Percentiles rank a stretch among this genome's conserved stretches.
Conservation (phyloP, 2,888 invertebrate species). For the Nowickia ferox region DNA sequence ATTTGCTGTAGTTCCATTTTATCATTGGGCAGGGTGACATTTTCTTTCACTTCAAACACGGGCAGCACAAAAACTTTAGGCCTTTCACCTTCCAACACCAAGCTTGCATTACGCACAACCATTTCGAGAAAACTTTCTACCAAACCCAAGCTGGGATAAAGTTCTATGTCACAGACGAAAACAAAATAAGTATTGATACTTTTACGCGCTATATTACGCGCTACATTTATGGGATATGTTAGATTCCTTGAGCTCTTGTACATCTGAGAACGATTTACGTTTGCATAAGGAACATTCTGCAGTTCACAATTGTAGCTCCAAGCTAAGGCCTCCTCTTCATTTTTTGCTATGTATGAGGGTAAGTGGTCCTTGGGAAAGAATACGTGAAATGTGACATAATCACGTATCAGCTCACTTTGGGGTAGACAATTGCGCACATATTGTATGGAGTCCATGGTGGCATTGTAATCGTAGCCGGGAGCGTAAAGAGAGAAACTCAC, state of each 20-base stretch:
- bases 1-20: slow-evolving; percentile 76
- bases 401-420: slow-evolving; percentile 84
- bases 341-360: slow-evolving; percentile 82
- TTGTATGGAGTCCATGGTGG: slow-evolving; percentile 85
- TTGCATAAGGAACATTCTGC: slow-evolving; percentile 74
- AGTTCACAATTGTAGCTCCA: slow-evolving; percentile 74
- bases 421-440: slow-evolving; percentile 85
- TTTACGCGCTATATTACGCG: slow-evolving; percentile 92
- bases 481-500: slow-evolving; percentile 87
- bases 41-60: slow-evolving; percentile 76
- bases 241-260: slow-evolving; percentile 87
- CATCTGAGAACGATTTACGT: slow-evolving; percentile 83
- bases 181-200: slow-evolving; percentile 91
- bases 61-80: slow-evolving; percentile 76
- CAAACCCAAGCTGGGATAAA: slow-evolving; percentile 92
- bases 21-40: slow-evolving; percentile 73
- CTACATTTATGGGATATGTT: slow-evolving; percentile 94
- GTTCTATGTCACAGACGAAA: slow-evolving; percentile 93
- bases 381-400: slow-evolving; percentile 87
- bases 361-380: slow-evolving; percentile 86
- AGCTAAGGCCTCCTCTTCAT: slow-evolving; percentile 74
- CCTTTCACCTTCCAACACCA: not conserved
- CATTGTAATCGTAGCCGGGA: slow-evolving; percentile 86
- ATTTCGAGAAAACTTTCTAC: slow-evolving; percentile 91
- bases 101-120: slow-evolving; percentile 87